phyloP scores from a whole-genome alignment of 2,113 vertebrate genomes.

The Miniopterus natalensis region DNA sequence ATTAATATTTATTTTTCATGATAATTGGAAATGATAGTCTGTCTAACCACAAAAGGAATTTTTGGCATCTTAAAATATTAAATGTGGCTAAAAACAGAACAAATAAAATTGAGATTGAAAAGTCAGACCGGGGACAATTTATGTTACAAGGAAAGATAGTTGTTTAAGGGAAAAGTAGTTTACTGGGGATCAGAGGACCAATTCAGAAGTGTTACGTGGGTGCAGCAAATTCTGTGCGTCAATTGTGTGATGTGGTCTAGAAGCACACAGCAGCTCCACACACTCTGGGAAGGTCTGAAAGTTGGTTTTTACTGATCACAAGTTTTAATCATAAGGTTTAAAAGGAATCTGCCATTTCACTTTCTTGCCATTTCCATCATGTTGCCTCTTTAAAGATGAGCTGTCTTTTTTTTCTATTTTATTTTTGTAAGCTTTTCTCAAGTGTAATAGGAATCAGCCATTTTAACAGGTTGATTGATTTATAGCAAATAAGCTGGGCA shows the following conservation, averaged over 20 bases:
- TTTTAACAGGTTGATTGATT: conserved; percentile 44
- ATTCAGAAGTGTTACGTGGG: neutral
- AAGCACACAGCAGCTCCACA: neutral
- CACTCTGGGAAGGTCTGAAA: neutral
- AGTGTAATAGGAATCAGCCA: neutral
- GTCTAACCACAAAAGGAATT: neutral
- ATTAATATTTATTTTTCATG: neutral
- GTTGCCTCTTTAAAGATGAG: neutral
- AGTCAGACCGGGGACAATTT: neutral
- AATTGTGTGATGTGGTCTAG: neutral
- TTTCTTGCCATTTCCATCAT: neutral
- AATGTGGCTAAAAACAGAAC: neutral
- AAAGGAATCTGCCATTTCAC: neutral
- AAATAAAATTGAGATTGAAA: neutral
- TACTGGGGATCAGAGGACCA: no score
- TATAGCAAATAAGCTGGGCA: neutral
- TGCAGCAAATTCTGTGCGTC: neutral
- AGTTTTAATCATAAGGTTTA: neutral
- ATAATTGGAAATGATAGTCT: neutral
- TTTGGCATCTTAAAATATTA: neutral
- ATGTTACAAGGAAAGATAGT: neutral
- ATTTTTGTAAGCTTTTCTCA: neutral
- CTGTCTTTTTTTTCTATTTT: neutral
- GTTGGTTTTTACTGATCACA: neutral
- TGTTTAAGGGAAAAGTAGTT: neutral